phyloP scores from a whole-genome alignment of 1,140 invertebrate genomes.

The Trichonephila inaurata region DNA sequence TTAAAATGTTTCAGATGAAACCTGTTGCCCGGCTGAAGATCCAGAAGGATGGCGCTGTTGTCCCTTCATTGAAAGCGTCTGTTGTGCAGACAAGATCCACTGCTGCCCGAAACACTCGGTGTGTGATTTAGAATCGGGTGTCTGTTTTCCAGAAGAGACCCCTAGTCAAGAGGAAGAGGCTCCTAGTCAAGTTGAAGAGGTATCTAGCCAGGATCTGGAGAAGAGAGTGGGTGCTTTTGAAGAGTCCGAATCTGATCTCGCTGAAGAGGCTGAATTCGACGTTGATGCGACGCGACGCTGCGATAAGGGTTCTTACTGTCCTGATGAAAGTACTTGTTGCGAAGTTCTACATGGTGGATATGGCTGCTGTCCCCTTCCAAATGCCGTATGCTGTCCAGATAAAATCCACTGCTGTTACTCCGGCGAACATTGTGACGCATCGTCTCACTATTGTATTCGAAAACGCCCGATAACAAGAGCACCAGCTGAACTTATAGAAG shows the following conservation, averaged over 20 bases:
- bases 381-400: background rate
- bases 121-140: background rate
- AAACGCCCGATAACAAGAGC: too few species aligned
- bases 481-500: too few species aligned
- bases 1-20: background rate
- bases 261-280: too few species aligned
- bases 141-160: background rate
- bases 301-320: background rate
- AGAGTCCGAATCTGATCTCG: background rate
- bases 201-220: background rate
- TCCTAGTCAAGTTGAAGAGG: too few species aligned
- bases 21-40: background rate
- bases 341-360: background rate
- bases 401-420: background rate
- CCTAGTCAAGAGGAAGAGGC: too few species aligned
- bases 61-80: background rate
- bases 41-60: background rate
- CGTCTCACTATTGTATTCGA: slow-evolving; percentile 39
- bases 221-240: background rate
- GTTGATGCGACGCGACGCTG: background rate
- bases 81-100: background rate
- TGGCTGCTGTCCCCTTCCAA: background rate
- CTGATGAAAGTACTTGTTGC: background rate
- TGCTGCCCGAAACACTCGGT: background rate
- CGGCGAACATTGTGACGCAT: background rate